Evolutionary conservation across 2,797 vertebrate genomes (phyloP), one percentile per base, ranked within the genome.

Genomic region (Hephaestus fuliginosus): DNA sequence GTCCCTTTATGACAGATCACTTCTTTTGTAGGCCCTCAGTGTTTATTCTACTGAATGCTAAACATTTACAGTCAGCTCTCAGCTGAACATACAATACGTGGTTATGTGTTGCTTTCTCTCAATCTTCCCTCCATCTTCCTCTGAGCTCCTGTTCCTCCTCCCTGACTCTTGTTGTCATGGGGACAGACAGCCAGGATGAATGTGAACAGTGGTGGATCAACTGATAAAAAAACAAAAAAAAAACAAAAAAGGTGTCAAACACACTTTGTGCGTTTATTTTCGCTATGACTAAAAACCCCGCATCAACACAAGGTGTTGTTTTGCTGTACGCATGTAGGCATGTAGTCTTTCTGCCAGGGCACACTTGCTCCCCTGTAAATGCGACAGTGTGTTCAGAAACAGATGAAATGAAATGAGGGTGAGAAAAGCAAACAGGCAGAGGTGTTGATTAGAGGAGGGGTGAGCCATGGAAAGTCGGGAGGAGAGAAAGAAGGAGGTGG

Each of bases 151-250:
- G 64, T 58, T 82, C 69, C 51, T 52, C n/a, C 51, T 74, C 76
- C 22, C 44, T 72, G 56, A 62, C 75, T 84, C 71, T 48, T 71
- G 91, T 92, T 88, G 89, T 89, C 87, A 93, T 91, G 88, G 88
- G 73, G 89, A 92, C 82, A 53, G 80, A 80, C 65, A 69, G 61
- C 69, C 69, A 75, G 60, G 67, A 83, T 76, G 74, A 65, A 83
- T 75, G 70, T 1, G 61, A 83, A 64, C 76, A 65, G 58, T 33
- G 58, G 33, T 73, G 28, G 61, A 63, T 76, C 11, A 78, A 67
- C 20, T 36, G 25, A 60, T 65, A 20, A 2, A 49, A 8, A 44
- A 63, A 48, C 52, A 63, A 39, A 64, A 53, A 46, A 57, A 44
- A 63, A 48, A 57, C 58, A 39, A 64, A 53, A 46, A 57, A 10